Evolutionary conservation across 2,888 invertebrate genomes (phyloP).

Genomic region (Oscheius onirici): DNA sequence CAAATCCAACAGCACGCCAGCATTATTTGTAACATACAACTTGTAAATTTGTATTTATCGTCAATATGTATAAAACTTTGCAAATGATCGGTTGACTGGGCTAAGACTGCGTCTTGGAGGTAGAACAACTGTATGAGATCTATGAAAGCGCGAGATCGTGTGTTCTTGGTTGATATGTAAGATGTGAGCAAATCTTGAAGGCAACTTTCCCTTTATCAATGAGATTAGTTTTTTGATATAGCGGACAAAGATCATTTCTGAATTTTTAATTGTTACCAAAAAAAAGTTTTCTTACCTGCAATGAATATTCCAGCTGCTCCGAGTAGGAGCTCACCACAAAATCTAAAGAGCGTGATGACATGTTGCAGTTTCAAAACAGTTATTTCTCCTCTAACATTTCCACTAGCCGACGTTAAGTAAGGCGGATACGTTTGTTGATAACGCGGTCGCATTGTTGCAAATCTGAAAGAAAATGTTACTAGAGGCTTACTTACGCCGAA

Average conservation of each 20-base stretch:
- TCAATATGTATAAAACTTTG: conserved; percentile 18
- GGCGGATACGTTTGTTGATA: conserved; percentile 28
- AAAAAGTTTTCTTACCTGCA: background rate
- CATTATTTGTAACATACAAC: background rate
- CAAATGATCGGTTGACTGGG: conserved; percentile 7
- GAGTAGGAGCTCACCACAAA: conserved; percentile 7
- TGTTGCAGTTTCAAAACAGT: conserved; percentile 38
- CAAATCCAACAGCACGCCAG: conserved; percentile 4
- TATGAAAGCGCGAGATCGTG: conserved; percentile 28
- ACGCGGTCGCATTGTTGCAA: conserved; percentile 32
- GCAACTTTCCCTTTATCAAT: background rate
- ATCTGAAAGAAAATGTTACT: background rate
- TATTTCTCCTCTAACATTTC: conserved; percentile 22
- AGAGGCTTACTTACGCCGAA: conserved; percentile 14
- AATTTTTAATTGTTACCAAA: background rate
- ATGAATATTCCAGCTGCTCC: background rate
- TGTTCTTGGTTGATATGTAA: conserved; percentile 18
- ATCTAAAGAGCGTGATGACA: conserved; percentile 39
- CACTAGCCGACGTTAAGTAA: conserved; percentile 33
- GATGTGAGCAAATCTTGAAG: conserved; percentile 8
- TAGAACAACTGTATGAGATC: conserved; percentile 40
- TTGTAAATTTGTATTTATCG: background rate
- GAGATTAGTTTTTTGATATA: background rate
- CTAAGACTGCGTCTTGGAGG: conserved; percentile 27
- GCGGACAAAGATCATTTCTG: conserved; percentile 19